phyloP scores from a whole-genome alignment of 2,797 vertebrate species.

The Ctenopoma multispine region DNA sequence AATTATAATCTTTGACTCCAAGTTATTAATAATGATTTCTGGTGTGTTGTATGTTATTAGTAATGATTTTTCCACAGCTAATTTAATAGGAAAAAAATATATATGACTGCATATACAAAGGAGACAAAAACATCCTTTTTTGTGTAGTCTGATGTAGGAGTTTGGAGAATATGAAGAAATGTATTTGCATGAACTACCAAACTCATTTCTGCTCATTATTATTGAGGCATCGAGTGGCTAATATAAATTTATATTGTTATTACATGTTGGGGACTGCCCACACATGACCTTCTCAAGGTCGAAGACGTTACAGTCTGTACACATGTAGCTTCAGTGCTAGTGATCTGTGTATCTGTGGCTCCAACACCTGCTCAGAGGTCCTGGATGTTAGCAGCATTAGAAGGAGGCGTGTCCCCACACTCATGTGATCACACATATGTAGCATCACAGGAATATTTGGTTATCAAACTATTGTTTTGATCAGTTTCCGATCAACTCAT shows the following conservation, averaged over 20 bases:
- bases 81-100: slow-evolving; percentile 38
- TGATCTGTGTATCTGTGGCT: slow-evolving; percentile 19
- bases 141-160: not conserved
- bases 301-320: slow-evolving; percentile 38
- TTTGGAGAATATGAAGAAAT: slow-evolving; percentile 49
- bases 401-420: slow-evolving; percentile 21
- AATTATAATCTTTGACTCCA: slow-evolving; percentile 15
- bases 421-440: too few relatives aligned
- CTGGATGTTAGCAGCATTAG: slow-evolving; percentile 36
- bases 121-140: not conserved
- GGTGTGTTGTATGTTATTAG: slow-evolving; percentile 19
- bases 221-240: slow-evolving; percentile 48
- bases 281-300: slow-evolving; percentile 57
- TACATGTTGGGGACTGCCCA: slow-evolving; percentile 24
- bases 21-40: slow-evolving; percentile 37
- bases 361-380: slow-evolving; percentile 44
- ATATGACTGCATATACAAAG: not conserved
- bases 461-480: too few relatives aligned
- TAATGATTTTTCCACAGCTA: slow-evolving; percentile 38
- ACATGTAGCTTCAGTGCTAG: slow-evolving; percentile 7
- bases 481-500: too few relatives aligned
- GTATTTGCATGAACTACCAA: slow-evolving; percentile 50
- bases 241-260: too few relatives aligned
- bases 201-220: slow-evolving; percentile 59
- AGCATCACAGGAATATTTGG: too few relatives aligned